Evolutionary conservation across 2,888 invertebrate species (phyloP), one percentile per base, ranked within the genome.

Genomic region (Miltochrista miniata): DNA sequence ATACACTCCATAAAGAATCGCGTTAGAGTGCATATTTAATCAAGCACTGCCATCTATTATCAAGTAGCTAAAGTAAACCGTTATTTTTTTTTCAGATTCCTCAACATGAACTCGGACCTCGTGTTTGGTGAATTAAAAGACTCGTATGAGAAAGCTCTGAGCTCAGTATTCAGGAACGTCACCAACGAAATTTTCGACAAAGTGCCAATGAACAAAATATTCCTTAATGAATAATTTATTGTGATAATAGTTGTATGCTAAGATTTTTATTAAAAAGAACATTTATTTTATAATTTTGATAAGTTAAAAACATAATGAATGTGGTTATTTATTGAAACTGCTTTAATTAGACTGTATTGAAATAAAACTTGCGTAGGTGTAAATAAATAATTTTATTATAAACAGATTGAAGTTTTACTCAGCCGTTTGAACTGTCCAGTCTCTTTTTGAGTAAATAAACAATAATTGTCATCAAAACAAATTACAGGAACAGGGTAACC

Each of bases 81-180:
- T 8, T 7, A 9, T 39, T 33, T 45, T 39, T 13, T 44, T 83
- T 81, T 4, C 81, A 91, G 91, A 14, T 94, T 95, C 77, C 79
- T 95, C n/a, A 95, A 95, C 70, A 93, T 94, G 33, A 95, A 95
- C 70, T 93, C 94, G 42, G 93, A 94, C 18, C 79, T 93, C 0
- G 93, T 95, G 1, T 95, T 95, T 80, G 93, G 93, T 61, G 95
- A 95, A 69, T 79, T 96, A 30, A 94, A 95, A 70, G 89, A 90
- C 0, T 93, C 95, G 0, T 95, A 95, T 76, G 94, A 95, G 65
- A 93, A 93, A 52, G 93, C 94, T 9, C 93, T 95, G 51, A 94
- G 95, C 39, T 72, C 93, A 0, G 93, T 95, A 0, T 95, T 95
- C 79, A 88, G 92, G 35, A 93, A 94, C 41, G 89, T 95, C 11